A percentile compares a stretch with the other conserved stretches of the same genome.
phyloP scores from a whole-genome alignment of 2,797 vertebrate genomes.

The Halcyon badia region DNA sequence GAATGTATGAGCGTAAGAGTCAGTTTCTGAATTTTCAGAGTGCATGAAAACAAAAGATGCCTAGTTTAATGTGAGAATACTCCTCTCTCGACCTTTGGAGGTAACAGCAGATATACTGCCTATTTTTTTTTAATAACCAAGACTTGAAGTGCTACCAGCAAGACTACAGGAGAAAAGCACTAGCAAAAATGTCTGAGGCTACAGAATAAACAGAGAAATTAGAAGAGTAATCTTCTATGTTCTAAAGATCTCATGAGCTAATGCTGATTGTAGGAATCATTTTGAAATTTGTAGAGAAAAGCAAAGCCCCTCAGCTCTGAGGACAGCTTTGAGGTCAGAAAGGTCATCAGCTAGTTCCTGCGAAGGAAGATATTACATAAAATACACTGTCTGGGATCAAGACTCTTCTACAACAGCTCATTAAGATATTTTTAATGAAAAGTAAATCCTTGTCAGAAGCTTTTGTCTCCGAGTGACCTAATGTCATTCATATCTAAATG shows the following conservation, averaged over 20 bases:
- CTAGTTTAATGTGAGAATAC: not conserved
- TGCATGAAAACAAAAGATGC: not conserved
- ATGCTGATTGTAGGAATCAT: not conserved
- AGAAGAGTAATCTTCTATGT: not conserved
- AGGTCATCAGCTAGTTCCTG: not conserved
- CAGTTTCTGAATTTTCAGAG: not conserved
- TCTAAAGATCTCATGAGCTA: not conserved
- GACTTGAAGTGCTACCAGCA: not conserved
- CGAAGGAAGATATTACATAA: not conserved
- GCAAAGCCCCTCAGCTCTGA: not conserved
- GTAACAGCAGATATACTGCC: not conserved
- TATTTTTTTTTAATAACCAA: not conserved
- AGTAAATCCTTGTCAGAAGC: conserved; percentile 21
- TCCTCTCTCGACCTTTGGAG: not conserved
- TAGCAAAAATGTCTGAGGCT: not conserved
- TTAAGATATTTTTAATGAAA: conserved; percentile 7
- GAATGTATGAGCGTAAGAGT: not conserved
- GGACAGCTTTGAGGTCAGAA: not conserved
- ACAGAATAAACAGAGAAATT: not conserved
- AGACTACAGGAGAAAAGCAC: not conserved
- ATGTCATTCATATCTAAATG: not conserved
- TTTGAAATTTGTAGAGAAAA: not conserved
- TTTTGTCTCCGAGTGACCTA: not conserved
- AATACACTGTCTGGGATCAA: not conserved
- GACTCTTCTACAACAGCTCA: not conserved